Evolutionary conservation across 1,140 invertebrate species (phyloP).

Genomic region (Ceratina australensis): DNA sequence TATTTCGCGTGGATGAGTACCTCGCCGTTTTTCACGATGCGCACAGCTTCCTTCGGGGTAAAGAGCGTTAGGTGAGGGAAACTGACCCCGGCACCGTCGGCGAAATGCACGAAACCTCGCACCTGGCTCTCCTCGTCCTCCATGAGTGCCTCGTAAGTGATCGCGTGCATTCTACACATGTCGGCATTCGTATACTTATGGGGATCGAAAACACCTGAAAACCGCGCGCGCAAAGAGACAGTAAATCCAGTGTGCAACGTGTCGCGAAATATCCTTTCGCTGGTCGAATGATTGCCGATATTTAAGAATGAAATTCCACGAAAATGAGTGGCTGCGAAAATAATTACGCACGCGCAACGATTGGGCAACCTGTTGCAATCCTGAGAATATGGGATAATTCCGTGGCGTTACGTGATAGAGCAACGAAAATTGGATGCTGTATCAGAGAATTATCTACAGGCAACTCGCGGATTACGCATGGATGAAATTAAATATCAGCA

Average conservation of each 20-base stretch:
- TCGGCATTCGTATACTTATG: constrained; percentile 88
- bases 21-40: constrained; percentile 90
- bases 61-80: constrained; percentile 88
- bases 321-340: neutral
- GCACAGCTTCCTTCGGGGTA: constrained; percentile 87
- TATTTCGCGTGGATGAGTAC: constrained; percentile 73
- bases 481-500: neutral
- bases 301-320: neutral
- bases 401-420: too few relatives aligned
- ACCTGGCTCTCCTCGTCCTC: constrained; percentile 91
- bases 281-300: too few relatives aligned
- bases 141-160: constrained; percentile 89
- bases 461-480: too few relatives aligned
- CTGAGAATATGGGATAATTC: neutral
- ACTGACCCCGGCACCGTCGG: constrained; percentile 86
- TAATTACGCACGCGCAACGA: neutral
- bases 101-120: constrained; percentile 86
- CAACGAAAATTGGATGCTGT: too few relatives aligned
- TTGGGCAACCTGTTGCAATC: neutral
- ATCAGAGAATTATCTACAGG: neutral
- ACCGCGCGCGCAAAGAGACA: neutral
- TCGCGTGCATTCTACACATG: constrained; percentile 88
- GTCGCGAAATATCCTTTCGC: neutral
- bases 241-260: neutral
- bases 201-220: constrained; percentile 88